These are phyloP conservation scores for Eupithecia insigniata DNA, from an alignment of 2,888 invertebrate genomes.

Conservation along the genomic window DNA sequence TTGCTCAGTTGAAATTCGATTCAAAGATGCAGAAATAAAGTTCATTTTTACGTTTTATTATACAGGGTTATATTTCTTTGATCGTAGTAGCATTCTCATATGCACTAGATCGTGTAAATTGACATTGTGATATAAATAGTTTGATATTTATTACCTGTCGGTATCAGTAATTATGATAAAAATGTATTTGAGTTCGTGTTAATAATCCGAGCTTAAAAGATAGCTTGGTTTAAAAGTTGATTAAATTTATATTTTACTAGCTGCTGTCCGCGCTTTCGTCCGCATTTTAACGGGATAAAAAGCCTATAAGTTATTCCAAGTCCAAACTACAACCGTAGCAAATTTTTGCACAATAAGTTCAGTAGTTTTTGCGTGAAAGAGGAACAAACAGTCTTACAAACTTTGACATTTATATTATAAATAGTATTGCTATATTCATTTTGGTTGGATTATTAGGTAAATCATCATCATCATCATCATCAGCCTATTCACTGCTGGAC, in stretches of 20 bases:
- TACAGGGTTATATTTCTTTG: constrained; percentile 17
- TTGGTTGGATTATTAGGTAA: no score
- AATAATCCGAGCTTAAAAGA: background rate
- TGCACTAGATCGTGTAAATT: constrained; percentile 25
- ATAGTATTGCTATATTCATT: no score
- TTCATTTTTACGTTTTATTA: constrained; percentile 5
- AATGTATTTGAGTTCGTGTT: background rate
- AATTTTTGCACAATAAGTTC: no score
- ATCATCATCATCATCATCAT: no score
- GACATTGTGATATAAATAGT: constrained; percentile 25
- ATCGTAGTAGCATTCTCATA: constrained; percentile 21
- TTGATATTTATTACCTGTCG: constrained; percentile 11
- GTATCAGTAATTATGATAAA: constrained; percentile 7
- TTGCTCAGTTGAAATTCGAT: constrained; percentile 31
- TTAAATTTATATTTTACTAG: background rate
- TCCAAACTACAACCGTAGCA: no score
- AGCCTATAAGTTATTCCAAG: no score
- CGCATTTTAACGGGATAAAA: no score
- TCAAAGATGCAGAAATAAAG: constrained; percentile 25
- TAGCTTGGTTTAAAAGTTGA: background rate
- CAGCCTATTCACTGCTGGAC: no score
- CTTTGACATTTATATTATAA: no score
- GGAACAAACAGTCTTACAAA: no score
- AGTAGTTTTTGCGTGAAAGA: no score
- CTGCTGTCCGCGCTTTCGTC: no score